phyloP scores from a whole-genome alignment of 1,140 invertebrate species.

The Eulimnadia texana region DNA sequence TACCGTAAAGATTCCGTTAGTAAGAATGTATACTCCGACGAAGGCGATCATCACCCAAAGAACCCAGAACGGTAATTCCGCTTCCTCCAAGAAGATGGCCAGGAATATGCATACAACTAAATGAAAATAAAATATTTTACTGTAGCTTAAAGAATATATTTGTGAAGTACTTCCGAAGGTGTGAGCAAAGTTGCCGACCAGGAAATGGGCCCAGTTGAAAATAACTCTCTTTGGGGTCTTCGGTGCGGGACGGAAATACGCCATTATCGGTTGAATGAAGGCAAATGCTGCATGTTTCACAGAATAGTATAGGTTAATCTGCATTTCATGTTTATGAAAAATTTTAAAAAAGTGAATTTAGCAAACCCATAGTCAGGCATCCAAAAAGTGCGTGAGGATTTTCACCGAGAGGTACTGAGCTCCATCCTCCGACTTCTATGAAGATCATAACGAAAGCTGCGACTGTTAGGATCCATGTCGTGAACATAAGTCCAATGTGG shows the following conservation, averaged over 20 bases:
- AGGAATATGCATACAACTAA: conserved; percentile 87
- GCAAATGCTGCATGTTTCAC: conserved; percentile 42
- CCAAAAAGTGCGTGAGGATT: conserved; percentile 72
- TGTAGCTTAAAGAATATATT: conserved; percentile 24
- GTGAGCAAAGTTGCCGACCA: conserved; percentile 80
- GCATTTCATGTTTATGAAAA: neutral
- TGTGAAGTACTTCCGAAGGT: conserved; percentile 58
- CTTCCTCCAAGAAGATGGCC: conserved; percentile 71
- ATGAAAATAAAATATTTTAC: conserved; percentile 19
- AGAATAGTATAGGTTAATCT: neutral
- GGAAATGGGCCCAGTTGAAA: conserved; percentile 92
- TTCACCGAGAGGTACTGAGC: conserved; percentile 35
- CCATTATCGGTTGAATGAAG: conserved; percentile 72
- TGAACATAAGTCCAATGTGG: conserved; percentile 68
- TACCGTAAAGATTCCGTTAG: conserved; percentile 78
- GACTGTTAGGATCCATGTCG: conserved; percentile 61
- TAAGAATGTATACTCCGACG: conserved; percentile 72
- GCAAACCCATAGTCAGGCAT: conserved; percentile 41
- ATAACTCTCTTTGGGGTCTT: conserved; percentile 58
- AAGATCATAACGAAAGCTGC: conserved; percentile 68
- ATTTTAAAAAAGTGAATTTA: neutral
- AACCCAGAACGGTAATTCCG: conserved; percentile 58
- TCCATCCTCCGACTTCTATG: conserved; percentile 60
- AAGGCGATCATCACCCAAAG: conserved; percentile 74
- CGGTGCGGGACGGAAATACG: conserved; percentile 70